Conservation (phyloP, 92 coral and sea anemone genomes). For the Epizoanthus stellaris region DNA sequence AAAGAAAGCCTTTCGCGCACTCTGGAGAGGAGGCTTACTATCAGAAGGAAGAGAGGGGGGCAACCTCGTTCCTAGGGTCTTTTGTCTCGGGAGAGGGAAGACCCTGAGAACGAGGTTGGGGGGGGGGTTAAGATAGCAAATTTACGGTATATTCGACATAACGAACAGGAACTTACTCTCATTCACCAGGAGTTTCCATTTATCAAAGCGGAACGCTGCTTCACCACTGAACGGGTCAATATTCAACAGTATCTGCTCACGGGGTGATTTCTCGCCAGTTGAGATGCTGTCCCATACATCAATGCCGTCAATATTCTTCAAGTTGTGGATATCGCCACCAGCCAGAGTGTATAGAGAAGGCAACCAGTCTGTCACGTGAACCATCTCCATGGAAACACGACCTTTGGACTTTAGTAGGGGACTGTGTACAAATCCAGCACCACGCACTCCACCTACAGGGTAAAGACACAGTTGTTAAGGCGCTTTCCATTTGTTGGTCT, state of each 20-base stretch:
- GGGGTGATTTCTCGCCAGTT: conserved; percentile 65
- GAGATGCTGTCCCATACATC: conserved; percentile 79
- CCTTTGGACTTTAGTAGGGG: conserved; percentile 70
- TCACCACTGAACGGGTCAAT: conserved; percentile 71
- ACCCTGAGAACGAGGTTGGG: too few species aligned
- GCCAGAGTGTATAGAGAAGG: conserved; percentile 80
- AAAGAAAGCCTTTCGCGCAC: too few species aligned
- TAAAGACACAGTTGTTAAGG: background rate
- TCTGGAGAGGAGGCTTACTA: too few species aligned
- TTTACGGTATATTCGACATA: too few species aligned
- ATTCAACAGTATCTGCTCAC: conserved; percentile 76
- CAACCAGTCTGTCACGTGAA: conserved; percentile 91
- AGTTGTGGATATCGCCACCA: conserved; percentile 79
- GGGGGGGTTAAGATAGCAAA: too few species aligned
- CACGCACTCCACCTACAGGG: conserved; percentile 78
- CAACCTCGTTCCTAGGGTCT: too few species aligned
- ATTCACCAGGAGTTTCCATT: conserved; percentile 84
- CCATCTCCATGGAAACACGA: conserved; percentile 82
- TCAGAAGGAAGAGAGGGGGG: too few species aligned
- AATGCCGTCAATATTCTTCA: conserved; percentile 67
- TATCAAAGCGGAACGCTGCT: conserved; percentile 70
- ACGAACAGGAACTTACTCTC: conserved; percentile 55
- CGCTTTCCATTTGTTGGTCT: background rate
- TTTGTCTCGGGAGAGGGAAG: too few species aligned
- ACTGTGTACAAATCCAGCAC: conserved; percentile 84